Evolutionary conservation across 2,888 invertebrate genomes (phyloP), one percentile per base, ranked within the genome.

Genomic region (Podabrus alpinus): DNA sequence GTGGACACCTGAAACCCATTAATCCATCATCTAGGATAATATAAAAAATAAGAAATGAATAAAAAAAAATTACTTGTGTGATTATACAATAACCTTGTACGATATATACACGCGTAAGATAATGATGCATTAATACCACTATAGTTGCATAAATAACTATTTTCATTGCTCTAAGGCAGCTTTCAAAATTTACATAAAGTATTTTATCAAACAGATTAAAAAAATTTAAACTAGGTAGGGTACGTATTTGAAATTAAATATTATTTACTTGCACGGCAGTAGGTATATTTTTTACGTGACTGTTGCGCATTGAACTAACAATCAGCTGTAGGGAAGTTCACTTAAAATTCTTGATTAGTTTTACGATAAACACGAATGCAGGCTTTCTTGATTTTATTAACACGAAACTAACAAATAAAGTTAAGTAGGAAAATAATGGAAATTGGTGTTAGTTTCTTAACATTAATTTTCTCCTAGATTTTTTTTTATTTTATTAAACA

Each of bases 291-390:
- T 68, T 16, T 68, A 68, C 68, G 68, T 68, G 68, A 68, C 68
- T 68, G 68, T 29, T 68, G 68, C 60, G 70, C 69, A 66, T 67
- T 17, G 70, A 62, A 59, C 68, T 19, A 59, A 71, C 79, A 80
- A 80, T 80, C 80, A 82, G 79, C 80, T 79, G 78, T 80, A 81
- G 80, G 78, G 78, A 29, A 69, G 77, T 80, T 80, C 79, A 76
- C 79, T 81, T 77, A 80, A 81, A 81, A 81, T 79, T 77, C 78
- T 69, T 71, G 82, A 80, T 81, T 79, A 74, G 72, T 69, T 74
- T 29, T 73, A 67, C 74, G 82, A 81, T 82, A 82, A 80, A 75
- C 81, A 81, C 81, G 82, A 82, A 82, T 78, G 76, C 72, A 73
- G 64, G 76, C 73, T 70, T 76, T 72, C 64, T 79, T 78, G 76